Base-by-base conservation (phyloP, 2,888 invertebrate genomes). In the Adela reaumurella region DNA sequence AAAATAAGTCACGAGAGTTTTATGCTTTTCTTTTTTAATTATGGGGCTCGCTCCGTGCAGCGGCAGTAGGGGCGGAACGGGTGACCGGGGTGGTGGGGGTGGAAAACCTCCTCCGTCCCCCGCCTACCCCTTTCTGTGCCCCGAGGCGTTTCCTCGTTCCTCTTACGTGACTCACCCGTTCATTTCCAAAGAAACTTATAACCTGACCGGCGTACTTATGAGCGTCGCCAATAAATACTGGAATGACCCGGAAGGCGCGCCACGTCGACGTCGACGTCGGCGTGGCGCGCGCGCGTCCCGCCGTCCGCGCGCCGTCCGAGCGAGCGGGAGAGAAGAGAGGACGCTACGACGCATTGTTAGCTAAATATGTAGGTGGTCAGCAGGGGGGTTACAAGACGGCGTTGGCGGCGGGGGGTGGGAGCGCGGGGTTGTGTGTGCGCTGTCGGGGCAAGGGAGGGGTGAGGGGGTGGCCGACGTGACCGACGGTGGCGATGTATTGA, bases 1-100 rank as follows among this genome's bases (percentile, higher is more conserved):
- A 35, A 35, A 35, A 35, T 35, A 35, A 35, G 35, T 35, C 35
- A 35, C 11, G 5, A 24, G 3, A 8, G 35, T 35, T 73, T 73
- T 77, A 70, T 78, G 76, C 76, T 74, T 78, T 78, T 77, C 74
- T 78, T 78, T 78, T 77, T 77, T 78, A 78, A 78, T 78, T 77
- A 77, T 77, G 77, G 74, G 66, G 6, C 35, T 14, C 35, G 35
- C 14, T 35, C 35, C 14, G 35, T 35, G 35, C 35, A 70, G 67
- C 63, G 60, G 66, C 63, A 65, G 61, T 62, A 59, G 66, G 45
- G 28, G 20, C 41, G 44, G 49, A 53, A 49, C 10, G 49, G 49
- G 52, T 47, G 29, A 49, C 43, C n/a, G 35, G 35, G 19, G 28
- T 46, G 35, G 44, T 43, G 62, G 64, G 69, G 61, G 68, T 60